phyloP scores from a whole-genome alignment of 2,113 vertebrate species.

The Salminus brasiliensis region DNA sequence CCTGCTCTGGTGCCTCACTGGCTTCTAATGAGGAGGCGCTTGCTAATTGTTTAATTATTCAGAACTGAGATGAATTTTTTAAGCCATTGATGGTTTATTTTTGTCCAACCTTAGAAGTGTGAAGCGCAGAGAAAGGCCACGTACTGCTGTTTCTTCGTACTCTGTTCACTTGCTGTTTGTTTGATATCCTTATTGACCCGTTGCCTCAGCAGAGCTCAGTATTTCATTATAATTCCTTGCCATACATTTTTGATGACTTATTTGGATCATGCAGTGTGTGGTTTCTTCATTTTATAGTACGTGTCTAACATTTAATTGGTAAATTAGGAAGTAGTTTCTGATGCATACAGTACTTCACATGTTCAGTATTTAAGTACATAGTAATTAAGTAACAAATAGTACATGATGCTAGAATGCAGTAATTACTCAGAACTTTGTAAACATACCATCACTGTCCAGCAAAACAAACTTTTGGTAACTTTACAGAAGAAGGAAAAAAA shows the following conservation, averaged over 20 bases:
- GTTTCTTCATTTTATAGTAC: background rate
- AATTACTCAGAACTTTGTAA: too few relatives aligned
- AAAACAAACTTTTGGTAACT: too few relatives aligned
- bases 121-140: background rate
- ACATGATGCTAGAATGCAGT: too few relatives aligned
- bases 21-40: conserved; percentile 14
- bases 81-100: conserved; percentile 10
- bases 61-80: conserved; percentile 38
- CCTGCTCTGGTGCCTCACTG: background rate
- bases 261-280: background rate
- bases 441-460: too few relatives aligned
- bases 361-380: too few relatives aligned
- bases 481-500: too few relatives aligned
- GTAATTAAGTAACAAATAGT: too few relatives aligned
- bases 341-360: too few relatives aligned
- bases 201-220: background rate
- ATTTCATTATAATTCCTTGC: background rate
- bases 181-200: background rate
- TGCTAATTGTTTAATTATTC: conserved; percentile 27
- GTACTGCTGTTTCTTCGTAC: background rate
- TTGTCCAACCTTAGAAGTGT: background rate
- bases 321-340: too few relatives aligned
- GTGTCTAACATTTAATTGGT: too few relatives aligned
- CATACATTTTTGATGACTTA: background rate
- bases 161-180: background rate